A percentile compares a stretch with the other conserved stretches of the same genome.
Evolutionary conservation across 2,113 vertebrate genomes (phyloP).

Genomic region (Erythrolamprus reginae): DNA sequence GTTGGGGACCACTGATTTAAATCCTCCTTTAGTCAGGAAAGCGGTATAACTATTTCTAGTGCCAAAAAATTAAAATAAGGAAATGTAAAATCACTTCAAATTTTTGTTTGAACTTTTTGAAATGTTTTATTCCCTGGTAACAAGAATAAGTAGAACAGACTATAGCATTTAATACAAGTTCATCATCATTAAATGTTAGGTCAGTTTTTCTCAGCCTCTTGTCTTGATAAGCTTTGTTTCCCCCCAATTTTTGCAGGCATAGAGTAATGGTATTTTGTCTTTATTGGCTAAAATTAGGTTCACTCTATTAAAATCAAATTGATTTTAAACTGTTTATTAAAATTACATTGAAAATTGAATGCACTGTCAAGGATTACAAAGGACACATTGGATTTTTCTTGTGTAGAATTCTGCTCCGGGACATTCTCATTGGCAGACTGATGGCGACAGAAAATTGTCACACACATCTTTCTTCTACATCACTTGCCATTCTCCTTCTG

Average conservation of each 20-base stretch:
- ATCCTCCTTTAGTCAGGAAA: not conserved
- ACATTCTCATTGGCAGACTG: not conserved
- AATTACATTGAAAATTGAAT: not conserved
- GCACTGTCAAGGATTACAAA: no score
- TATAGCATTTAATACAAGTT: not conserved
- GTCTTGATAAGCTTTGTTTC: not conserved
- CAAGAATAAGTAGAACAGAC: not conserved
- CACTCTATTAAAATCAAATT: not conserved
- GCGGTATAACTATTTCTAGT: not conserved
- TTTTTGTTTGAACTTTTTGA: not conserved
- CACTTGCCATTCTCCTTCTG: not conserved
- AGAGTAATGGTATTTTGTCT: not conserved
- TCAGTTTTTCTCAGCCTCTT: not conserved
- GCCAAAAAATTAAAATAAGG: not conserved
- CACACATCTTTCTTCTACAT: not conserved
- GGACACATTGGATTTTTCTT: not conserved
- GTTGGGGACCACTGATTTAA: no score
- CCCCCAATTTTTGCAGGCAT: not conserved
- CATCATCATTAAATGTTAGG: not conserved
- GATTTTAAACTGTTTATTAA: not conserved
- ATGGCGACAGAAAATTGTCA: not conserved
- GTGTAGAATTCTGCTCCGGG: not conserved
- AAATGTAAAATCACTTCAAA: not conserved
- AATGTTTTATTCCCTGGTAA: not conserved
- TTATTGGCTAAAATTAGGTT: not conserved